A percentile compares a stretch with the other conserved stretches of the same genome.
These are phyloP conservation scores for Hydriomena furcata DNA, from an alignment of 2,888 invertebrate genomes.

Conservation along the genomic window DNA sequence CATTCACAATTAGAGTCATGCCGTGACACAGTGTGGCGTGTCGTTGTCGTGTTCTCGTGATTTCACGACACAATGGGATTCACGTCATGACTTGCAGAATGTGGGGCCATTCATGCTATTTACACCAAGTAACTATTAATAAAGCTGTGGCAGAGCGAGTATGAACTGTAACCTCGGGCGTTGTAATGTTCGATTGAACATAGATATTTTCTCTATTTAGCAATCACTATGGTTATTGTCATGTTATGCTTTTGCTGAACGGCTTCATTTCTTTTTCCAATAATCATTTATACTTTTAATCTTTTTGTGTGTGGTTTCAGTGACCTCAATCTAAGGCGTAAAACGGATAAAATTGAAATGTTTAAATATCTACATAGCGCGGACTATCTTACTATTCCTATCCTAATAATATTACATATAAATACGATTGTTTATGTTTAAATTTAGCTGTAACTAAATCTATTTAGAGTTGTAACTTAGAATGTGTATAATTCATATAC, in stretches of 20 bases:
- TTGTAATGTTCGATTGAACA: conserved; percentile 13
- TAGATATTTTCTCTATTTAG: conserved; percentile 18
- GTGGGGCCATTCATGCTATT: conserved; percentile 68
- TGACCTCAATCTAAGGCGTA: too few relatives aligned
- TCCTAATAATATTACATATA: too few relatives aligned
- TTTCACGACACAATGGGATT: conserved; percentile 77
- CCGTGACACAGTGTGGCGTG: conserved; percentile 59
- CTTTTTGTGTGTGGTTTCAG: too few relatives aligned
- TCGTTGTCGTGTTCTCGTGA: conserved; percentile 67
- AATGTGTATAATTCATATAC: too few relatives aligned
- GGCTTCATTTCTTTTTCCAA: background rate
- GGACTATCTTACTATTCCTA: too few relatives aligned
- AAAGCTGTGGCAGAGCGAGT: conserved; percentile 9
- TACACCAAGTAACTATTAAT: conserved; percentile 14
- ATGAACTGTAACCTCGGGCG: conserved; percentile 16
- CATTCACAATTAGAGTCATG: conserved; percentile 79
- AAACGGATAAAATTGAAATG: too few relatives aligned
- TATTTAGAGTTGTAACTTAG: too few relatives aligned
- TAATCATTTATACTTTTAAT: conserved; percentile 11
- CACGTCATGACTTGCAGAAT: conserved; percentile 76
- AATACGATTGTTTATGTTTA: too few relatives aligned
- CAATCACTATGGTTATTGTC: conserved; percentile 2
- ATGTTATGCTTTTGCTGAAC: conserved; percentile 1
- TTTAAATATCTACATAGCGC: too few relatives aligned
- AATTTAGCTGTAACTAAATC: too few relatives aligned